These are phyloP conservation scores for Phyto melanocephala DNA, from an alignment of 2,888 invertebrate genomes.

Conservation along the genomic window DNA sequence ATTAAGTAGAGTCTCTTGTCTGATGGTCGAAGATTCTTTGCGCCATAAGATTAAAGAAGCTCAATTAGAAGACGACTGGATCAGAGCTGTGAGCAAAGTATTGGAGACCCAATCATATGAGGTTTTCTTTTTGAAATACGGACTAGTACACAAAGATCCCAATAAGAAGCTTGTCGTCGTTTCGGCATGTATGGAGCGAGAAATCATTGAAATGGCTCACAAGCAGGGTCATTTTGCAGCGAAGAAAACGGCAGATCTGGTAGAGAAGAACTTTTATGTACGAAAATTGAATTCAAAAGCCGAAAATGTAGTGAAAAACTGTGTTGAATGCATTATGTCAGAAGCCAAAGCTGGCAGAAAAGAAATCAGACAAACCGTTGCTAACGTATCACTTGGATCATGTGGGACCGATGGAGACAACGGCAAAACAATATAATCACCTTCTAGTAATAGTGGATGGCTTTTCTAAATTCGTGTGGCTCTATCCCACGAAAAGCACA, in stretches of 20 bases:
- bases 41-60: slow-evolving; percentile 31
- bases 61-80: slow-evolving; percentile 17
- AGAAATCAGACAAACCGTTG: slow-evolving; percentile 57
- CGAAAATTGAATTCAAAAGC: too few species aligned
- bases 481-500: too few species aligned
- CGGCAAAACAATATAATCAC: not conserved
- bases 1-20: slow-evolving; percentile 32
- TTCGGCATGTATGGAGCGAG: too few species aligned
- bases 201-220: too few species aligned
- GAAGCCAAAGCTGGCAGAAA: slow-evolving; percentile 70
- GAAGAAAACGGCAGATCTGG: too few species aligned
- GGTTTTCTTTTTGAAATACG: slow-evolving; percentile 54
- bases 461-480: too few species aligned
- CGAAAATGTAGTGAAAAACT: too few species aligned
- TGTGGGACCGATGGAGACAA: not conserved
- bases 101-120: slow-evolving; percentile 37
- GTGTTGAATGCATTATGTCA: slow-evolving; percentile 49
- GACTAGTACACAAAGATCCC: slow-evolving; percentile 19
- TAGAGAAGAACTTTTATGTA: too few species aligned
- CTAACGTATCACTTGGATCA: too few species aligned
- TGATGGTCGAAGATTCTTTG: slow-evolving; percentile 46
- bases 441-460: too few species aligned
- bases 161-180: slow-evolving; percentile 51
- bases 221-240: too few species aligned
- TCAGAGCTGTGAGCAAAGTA: slow-evolving; percentile 21